phyloP scores from a whole-genome alignment of 2,113 vertebrate genomes.

The Nymphicus hollandicus region DNA sequence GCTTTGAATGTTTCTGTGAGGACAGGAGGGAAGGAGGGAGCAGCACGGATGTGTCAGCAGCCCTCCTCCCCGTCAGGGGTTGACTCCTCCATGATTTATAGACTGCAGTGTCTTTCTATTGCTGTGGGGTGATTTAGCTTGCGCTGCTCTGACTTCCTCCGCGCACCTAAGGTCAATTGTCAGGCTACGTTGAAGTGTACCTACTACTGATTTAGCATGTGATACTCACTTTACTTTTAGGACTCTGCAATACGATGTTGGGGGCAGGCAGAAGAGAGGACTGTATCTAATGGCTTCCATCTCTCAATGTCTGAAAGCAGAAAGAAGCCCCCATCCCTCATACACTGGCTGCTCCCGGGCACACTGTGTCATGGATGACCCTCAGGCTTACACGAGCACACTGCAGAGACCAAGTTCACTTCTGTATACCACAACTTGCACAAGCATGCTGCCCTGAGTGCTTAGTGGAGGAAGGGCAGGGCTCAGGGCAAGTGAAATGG shows the following conservation, averaged over 20 bases:
- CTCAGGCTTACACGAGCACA: background rate
- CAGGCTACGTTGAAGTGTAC: background rate
- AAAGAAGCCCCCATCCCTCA: background rate
- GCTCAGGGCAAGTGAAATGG: background rate
- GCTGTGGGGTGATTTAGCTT: background rate
- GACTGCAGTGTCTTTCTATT: background rate
- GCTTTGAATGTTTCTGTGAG: background rate
- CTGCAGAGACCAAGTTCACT: background rate
- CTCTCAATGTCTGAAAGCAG: background rate
- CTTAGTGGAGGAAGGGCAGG: background rate
- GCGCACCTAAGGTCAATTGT: background rate
- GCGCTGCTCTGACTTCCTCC: rapidly evolving
- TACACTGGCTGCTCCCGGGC: background rate
- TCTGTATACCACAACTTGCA: rapidly evolving
- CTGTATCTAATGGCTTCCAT: background rate
- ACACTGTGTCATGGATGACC: rapidly evolving
- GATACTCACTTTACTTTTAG: background rate
- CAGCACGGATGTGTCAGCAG: rapidly evolving
- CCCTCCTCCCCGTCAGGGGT: rapidly evolving
- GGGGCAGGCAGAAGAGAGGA: background rate
- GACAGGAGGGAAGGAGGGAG: background rate
- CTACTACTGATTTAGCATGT: rapidly evolving
- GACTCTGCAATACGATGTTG: background rate
- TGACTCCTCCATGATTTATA: rapidly evolving
- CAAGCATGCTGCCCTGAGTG: background rate